Conservation (phyloP, 2,888 invertebrate genomes). For the Morinoia aosen region DNA sequence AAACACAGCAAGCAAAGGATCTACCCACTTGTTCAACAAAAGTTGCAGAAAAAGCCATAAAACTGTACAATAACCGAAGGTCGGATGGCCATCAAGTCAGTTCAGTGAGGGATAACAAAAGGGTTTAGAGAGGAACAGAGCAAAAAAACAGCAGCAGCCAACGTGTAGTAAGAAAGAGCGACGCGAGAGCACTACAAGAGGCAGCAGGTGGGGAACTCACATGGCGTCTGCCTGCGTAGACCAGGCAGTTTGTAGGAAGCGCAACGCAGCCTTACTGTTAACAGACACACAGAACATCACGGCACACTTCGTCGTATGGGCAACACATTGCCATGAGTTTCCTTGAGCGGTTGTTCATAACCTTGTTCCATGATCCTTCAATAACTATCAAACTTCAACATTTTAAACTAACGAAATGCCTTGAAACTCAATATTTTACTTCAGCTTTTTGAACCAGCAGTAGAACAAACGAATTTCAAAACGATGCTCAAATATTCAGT, state of each 20-base stretch:
- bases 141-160: too few relatives aligned
- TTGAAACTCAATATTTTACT: background rate
- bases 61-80: background rate
- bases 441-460: background rate
- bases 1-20: background rate
- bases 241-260: conserved; percentile 33
- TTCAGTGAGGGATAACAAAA: background rate
- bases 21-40: background rate
- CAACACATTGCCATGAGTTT: background rate
- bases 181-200: background rate
- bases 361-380: background rate
- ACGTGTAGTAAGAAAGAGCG: background rate
- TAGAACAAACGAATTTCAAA: background rate
- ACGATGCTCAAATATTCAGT: background rate
- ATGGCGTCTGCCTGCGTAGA: conserved; percentile 30
- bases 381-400: too few relatives aligned
- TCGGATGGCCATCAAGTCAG: background rate
- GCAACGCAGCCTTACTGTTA: conserved; percentile 39
- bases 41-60: background rate
- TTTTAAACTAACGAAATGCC: too few relatives aligned
- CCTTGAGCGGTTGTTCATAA: background rate
- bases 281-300: conserved; percentile 34
- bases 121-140: background rate
- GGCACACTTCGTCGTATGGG: conserved; percentile 3
- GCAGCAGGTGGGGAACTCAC: background rate